A percentile compares a stretch with the other conserved stretches of the same genome.
phyloP scores from a whole-genome alignment of 92 coral and sea anemone species.

The Isaurus tuberculatus region DNA sequence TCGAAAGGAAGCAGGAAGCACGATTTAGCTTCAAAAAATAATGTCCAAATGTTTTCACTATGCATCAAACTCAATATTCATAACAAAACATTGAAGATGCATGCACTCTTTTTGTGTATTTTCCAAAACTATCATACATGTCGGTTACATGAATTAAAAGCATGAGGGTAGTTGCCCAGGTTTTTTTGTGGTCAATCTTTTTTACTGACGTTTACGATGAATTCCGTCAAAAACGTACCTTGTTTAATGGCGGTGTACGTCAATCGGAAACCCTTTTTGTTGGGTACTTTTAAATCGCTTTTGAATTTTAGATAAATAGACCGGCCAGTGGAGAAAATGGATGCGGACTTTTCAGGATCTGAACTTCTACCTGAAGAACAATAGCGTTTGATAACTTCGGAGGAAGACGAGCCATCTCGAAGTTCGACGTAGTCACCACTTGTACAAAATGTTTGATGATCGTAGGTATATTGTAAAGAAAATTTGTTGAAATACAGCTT shows the following conservation, averaged over 20 bases:
- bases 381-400: constrained; percentile 21
- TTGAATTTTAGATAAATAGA: background rate
- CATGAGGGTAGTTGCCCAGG: no score
- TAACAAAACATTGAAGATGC: no score
- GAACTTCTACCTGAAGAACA: background rate
- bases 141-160: no score
- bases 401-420: background rate
- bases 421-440: background rate
- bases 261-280: background rate
- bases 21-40: no score
- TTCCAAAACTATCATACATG: no score
- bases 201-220: background rate
- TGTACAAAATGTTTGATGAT: background rate
- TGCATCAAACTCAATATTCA: no score
- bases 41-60: no score
- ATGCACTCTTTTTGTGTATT: no score
- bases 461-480: background rate
- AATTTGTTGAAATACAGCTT: background rate
- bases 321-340: background rate
- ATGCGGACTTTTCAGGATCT: background rate
- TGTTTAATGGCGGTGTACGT: constrained; percentile 1
- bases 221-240: background rate
- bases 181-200: no score
- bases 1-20: no score
- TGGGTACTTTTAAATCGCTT: background rate